Base-by-base conservation (phyloP, 2,113 vertebrate species). In the Pachyramphus minor region DNA sequence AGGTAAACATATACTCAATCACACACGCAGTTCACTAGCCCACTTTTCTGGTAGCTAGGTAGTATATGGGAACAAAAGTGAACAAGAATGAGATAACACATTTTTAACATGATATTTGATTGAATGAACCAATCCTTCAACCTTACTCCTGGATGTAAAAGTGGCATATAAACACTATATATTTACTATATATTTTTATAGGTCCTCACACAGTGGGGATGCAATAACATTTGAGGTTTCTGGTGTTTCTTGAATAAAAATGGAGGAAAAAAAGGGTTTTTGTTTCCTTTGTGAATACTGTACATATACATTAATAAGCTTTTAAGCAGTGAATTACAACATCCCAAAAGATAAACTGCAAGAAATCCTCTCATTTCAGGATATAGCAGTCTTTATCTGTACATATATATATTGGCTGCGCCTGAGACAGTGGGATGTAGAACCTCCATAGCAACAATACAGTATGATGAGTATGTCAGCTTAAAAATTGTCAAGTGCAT, bases 391-490 rank as follows among this genome's bases (percentile, higher is more conserved):
- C 64, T 91, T 77, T 77, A 56, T 58, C 49, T 35, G 66, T 27
- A 78, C 14, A 39, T 52, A 37, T 72, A 84, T 58, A 90, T 74
- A 47, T 17, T 24, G 30, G 10, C 35, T 30, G 25, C 14, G 14
- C 52, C 30, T 78, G 69, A 91, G 58, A 67, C 18, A 72, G 42
- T 13, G 17, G 31, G 78, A 74, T 84, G 49, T n/a, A 84, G 52
- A 79, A 93, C 88, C 90, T 84, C 93, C 87, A 95, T 82, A 90
- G 86, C 33, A 96, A 92, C 86, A 78, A 86, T 60, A 74, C 5
- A 74, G 35, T 87, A 68, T 41, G 6, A 91, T 89, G 42, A 92
- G 55, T 75, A 81, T 84, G 76, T 89, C 73, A 81, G 52, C 37
- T 81, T 71, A 85, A 91, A 92, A 84, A 75, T 27, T 78, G 59